Conservation (phyloP, 2,113 vertebrate species). For the Hippocampus abdominalis region DNA sequence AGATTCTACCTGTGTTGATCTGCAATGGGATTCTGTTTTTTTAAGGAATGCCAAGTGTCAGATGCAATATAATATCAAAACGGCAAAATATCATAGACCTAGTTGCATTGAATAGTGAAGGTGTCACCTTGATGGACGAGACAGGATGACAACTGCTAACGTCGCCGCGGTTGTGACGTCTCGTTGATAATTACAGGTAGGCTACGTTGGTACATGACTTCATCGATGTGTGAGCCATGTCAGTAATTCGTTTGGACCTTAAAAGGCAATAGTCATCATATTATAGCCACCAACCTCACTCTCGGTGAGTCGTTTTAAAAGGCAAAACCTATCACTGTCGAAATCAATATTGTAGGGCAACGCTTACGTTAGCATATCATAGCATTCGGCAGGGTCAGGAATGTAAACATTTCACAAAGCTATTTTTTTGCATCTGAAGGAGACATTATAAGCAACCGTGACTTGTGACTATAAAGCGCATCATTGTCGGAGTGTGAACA, state of each 20-base stretch:
- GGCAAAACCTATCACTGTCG: neutral
- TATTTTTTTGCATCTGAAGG: constrained; percentile 11
- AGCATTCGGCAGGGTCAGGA: constrained; percentile 1
- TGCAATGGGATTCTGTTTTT: neutral
- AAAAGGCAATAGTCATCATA: neutral
- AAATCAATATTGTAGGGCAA: neutral
- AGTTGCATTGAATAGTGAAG: neutral
- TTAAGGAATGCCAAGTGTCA: neutral
- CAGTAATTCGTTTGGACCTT: neutral
- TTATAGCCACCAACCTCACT: neutral
- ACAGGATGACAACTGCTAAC: neutral
- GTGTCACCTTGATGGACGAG: neutral
- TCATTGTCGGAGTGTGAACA: rapidly evolving
- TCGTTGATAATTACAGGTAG: neutral
- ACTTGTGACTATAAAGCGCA: no score
- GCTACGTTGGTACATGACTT: neutral
- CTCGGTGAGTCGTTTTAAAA: neutral
- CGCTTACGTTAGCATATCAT: neutral
- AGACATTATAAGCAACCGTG: rapidly evolving
- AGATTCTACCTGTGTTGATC: neutral
- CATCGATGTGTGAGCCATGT: neutral
- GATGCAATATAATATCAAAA: neutral
- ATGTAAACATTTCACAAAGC: neutral
- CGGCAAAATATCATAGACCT: neutral
- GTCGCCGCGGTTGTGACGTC: neutral